Base-by-base conservation (phyloP, 2,888 invertebrate species). In the Meiosimyza platycephala region DNA sequence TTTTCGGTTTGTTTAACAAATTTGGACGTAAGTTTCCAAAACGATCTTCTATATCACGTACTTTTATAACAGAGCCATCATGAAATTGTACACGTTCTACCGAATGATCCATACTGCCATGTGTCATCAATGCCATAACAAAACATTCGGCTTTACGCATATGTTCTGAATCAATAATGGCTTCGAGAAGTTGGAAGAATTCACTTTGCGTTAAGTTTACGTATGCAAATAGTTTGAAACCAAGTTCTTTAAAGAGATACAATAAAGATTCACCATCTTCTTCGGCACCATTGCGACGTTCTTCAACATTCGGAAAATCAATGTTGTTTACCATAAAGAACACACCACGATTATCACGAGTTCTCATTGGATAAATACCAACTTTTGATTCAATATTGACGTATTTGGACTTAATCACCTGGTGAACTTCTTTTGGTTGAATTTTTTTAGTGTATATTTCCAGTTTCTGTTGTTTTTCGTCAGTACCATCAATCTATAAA, bases 81-180 rank as follows among this genome's bases (percentile, higher is more conserved):
- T 84, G 84, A 79, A 92, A 91, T 80, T 89, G 87, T 76, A 93
- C 89, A 81, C 89, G 89, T 82, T 91, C 91, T 69, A 88, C 86
- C 71, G 85, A 83, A 7, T 87, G 85, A 77, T 87, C 85, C 67
- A 87, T 86, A 80, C 89, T 88, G 0, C 93, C 93, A 84, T 93
- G 93, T 72, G 92, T 92, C 86, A 92, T 92, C 71, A 93, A 88
- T 78, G 91, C 90, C 76, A 92, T 87, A 77, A 92, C 89, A 83
- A 91, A 90, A 79, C 91, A 90, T 83, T 92, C 92, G n/a, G 88
- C 87, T 12, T 84, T 80, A 72, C 81, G 84, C 74, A 89, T 88
- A 78, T 86, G 87, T 9, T 83, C 74, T 66, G 89, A 88, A 6
- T 77, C 80, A 57, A 88, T 82, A 76, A 92, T 88, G 9, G 85